Base-by-base conservation (phyloP, 2,797 vertebrate genomes). In the Ceryle rudis region DNA sequence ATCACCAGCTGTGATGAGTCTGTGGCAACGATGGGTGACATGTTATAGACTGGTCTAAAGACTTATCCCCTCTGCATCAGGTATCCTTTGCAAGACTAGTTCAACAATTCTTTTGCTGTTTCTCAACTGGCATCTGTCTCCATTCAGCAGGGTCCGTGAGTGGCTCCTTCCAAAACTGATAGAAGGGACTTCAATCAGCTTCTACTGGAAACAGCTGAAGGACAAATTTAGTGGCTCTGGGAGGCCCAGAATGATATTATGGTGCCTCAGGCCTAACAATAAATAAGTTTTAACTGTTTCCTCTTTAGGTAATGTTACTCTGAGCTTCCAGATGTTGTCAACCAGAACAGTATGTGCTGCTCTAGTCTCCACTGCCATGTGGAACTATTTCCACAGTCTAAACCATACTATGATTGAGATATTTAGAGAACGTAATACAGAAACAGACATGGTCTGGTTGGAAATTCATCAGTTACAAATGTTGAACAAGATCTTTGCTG, bases 391-490 rank as follows among this genome's bases (percentile, higher is more conserved):
- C 86, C 37, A 55, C 29, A 42, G 31, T 37, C 70, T 70, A 62
- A 91, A 90, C 41, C 71, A 87, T 20, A 20, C 23, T 23, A 14
- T 77, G 52, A 89, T 13, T 81, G 69, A 80, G 81, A 65, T 66
- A 62, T 70, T 97, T 75, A 75, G 33, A 95, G 54, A 95, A 65
- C 6, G 41, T 44, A 65, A 90, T 29, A 61, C 29, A 93, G 78
- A 74, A 93, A 84, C 54, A 81, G 81, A 47, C 10, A 2, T 17
- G 42, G 29, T 66, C 72, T 2, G 2, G n/a, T 54, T 92, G 71
- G 49, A 94, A 81, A 85, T 58, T 81, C 77, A 46, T 90, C 37
- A 28, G 28, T 26, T 74, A 84, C 33, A 95, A 96, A 95, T 84
- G 42, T 46, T 81, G 14, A 66, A 81, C 79, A 70, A 91, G n/a